phyloP scores from a whole-genome alignment of 53 echinoderm and acorn worm species.

The Hippasteria phrygiana region DNA sequence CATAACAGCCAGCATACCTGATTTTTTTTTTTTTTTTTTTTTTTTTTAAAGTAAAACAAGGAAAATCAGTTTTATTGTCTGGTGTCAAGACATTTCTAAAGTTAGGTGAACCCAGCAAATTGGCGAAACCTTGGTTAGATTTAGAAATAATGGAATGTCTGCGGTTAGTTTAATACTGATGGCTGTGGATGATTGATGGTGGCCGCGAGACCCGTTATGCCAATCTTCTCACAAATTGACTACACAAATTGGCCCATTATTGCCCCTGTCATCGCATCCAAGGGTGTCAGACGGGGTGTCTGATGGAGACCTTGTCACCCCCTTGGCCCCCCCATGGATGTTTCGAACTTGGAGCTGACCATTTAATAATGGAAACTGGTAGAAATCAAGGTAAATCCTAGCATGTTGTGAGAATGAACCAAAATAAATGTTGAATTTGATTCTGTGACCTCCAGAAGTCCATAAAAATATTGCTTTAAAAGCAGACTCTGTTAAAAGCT shows the following conservation, averaged over 20 bases:
- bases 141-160: background rate
- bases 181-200: background rate
- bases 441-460: too few relatives aligned
- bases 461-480: too few relatives aligned
- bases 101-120: constrained; percentile 4
- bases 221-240: constrained; percentile 33
- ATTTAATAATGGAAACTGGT: too few relatives aligned
- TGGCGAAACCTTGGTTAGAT: background rate
- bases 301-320: background rate
- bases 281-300: constrained; percentile 15
- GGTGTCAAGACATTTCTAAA: background rate
- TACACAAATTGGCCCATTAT: constrained; percentile 43
- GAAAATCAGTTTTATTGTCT: too few relatives aligned
- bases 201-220: background rate
- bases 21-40: too few relatives aligned
- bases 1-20: too few relatives aligned
- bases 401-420: too few relatives aligned
- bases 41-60: too few relatives aligned
- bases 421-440: too few relatives aligned
- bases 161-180: background rate
- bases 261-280: constrained; percentile 22
- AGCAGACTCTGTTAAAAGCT: too few relatives aligned
- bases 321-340: background rate
- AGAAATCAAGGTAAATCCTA: too few relatives aligned
- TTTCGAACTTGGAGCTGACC: too few relatives aligned